Conservation (phyloP, 2,113 vertebrate species). For the Muntiacus reevesi region DNA sequence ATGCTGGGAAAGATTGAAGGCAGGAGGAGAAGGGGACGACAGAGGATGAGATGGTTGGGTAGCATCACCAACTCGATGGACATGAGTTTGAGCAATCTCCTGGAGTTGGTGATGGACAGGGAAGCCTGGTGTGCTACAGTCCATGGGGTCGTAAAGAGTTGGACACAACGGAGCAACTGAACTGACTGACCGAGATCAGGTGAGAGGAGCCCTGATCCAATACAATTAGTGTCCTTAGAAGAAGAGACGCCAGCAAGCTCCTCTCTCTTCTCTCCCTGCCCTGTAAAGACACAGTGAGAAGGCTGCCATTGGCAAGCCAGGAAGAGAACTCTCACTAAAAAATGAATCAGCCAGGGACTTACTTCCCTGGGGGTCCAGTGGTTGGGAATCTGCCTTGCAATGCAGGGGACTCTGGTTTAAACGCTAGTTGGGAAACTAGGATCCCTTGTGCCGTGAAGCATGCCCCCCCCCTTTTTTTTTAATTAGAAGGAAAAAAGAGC, state of each 20-base stretch:
- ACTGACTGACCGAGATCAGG: not conserved
- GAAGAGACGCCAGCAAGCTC: not conserved
- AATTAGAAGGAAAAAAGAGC: not conserved
- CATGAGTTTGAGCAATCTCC: not conserved
- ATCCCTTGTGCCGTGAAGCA: not conserved
- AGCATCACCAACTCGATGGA: not conserved
- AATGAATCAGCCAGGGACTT: not conserved
- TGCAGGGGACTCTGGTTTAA: not conserved
- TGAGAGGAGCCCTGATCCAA: not conserved
- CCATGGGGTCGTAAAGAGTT: not conserved
- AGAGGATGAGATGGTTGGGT: not conserved
- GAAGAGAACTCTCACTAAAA: not conserved
- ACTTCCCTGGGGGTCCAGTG: not conserved
- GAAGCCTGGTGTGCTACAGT: not conserved
- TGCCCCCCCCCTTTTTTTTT: not conserved
- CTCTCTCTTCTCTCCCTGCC: not conserved
- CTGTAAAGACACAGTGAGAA: not conserved
- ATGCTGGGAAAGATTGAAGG: not conserved
- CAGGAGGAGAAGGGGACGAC: not conserved
- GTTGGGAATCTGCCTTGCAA: not conserved
- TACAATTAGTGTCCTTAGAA: not conserved
- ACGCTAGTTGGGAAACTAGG: not conserved
- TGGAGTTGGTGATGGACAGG: not conserved
- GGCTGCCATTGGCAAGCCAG: not conserved
- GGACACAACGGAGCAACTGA: not conserved